Evolutionary conservation across 2,888 invertebrate species (phyloP).

Genomic region (Helleia helle): DNA sequence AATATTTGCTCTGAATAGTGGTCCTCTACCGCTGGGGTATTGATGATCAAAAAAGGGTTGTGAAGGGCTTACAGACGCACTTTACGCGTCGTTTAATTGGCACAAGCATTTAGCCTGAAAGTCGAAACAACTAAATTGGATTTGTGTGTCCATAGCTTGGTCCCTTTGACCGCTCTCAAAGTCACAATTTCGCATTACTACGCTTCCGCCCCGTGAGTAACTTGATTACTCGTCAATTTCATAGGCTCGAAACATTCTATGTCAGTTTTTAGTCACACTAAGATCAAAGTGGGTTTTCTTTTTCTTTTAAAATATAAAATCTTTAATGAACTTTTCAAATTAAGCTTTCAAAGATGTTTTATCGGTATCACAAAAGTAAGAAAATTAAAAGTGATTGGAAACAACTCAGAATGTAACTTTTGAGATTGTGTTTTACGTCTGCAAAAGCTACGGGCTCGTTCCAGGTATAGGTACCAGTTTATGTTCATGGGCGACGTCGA

Average conservation of each 20-base stretch:
- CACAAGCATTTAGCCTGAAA: slow-evolving; percentile 58
- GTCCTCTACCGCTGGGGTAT: slow-evolving; percentile 17
- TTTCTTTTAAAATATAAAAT: neutral
- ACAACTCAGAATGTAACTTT: too few relatives aligned
- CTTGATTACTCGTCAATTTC: slow-evolving; percentile 58
- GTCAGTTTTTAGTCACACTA: slow-evolving; percentile 16
- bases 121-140: slow-evolving; percentile 65
- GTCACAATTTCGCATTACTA: slow-evolving; percentile 58
- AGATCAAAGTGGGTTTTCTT: slow-evolving; percentile 1
- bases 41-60: slow-evolving; percentile 38
- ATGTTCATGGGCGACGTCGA: too few relatives aligned
- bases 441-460: too few relatives aligned
- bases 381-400: too few relatives aligned
- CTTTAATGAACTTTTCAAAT: too few relatives aligned
- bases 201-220: slow-evolving; percentile 43
- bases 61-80: slow-evolving; percentile 42
- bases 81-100: slow-evolving; percentile 67
- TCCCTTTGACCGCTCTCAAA: slow-evolving; percentile 54
- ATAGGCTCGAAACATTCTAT: slow-evolving; percentile 23
- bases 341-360: too few relatives aligned
- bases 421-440: too few relatives aligned
- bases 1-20: slow-evolving; percentile 16
- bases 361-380: too few relatives aligned
- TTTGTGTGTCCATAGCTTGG: slow-evolving; percentile 46
- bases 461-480: too few relatives aligned